These are phyloP conservation scores for Kryptopterus vitreolus DNA, from an alignment of 2,797 vertebrate genomes.

Conservation along the genomic window DNA sequence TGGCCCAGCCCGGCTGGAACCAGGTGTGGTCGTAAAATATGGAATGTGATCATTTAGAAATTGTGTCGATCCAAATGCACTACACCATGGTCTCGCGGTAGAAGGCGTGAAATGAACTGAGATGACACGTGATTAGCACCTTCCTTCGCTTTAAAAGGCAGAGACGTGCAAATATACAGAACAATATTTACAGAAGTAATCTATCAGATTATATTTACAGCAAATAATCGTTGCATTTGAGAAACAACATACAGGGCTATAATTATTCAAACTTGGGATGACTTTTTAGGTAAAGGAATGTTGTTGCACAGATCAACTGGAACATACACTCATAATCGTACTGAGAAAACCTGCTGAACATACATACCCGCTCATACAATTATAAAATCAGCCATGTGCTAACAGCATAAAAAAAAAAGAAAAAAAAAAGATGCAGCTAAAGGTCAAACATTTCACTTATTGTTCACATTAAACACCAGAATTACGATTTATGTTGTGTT, in stretches of 20 bases:
- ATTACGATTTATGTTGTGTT: background rate
- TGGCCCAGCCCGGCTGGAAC: no score
- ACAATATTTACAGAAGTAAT: background rate
- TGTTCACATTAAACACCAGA: background rate
- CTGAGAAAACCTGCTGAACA: background rate
- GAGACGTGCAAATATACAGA: background rate
- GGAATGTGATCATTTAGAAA: no score
- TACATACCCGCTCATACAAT: background rate
- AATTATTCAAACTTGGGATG: background rate
- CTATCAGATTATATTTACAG: no score
- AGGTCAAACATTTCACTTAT: background rate
- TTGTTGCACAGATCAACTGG: background rate
- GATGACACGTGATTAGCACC: background rate
- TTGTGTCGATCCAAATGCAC: no score
- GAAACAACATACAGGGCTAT: background rate
- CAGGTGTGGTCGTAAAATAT: no score
- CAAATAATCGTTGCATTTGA: no score
- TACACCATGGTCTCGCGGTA: background rate
- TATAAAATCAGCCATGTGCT: background rate
- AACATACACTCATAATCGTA: background rate
- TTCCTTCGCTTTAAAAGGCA: background rate
- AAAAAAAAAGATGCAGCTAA: background rate
- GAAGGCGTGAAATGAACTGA: conserved; percentile 22
- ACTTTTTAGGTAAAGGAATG: background rate
- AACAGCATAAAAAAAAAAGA: background rate